A percentile compares a stretch with the other conserved stretches of the same genome.
Conservation (phyloP, 2,888 invertebrate species). For the Girardia tigrina region DNA sequence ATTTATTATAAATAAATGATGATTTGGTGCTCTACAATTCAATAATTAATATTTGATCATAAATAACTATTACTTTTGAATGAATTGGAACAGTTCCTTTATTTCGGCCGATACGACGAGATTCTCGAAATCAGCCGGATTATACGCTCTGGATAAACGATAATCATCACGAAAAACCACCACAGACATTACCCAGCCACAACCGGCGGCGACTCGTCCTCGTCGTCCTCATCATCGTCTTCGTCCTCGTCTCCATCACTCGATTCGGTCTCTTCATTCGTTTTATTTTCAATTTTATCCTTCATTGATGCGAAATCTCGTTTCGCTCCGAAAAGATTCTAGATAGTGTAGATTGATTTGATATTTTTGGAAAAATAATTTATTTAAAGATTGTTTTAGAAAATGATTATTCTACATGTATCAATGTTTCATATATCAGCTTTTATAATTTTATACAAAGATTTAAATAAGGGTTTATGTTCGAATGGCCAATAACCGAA, state of each 20-base stretch:
- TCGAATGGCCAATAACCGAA: too few relatives aligned
- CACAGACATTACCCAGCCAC: slow-evolving; percentile 5
- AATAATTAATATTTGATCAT: neutral
- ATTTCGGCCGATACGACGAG: slow-evolving; percentile 68
- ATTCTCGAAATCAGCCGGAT: slow-evolving; percentile 69
- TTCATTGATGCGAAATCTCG: neutral
- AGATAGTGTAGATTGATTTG: too few relatives aligned
- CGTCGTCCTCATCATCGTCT: neutral
- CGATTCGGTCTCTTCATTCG: slow-evolving; percentile 11
- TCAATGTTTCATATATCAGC: too few relatives aligned
- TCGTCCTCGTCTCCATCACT: slow-evolving; percentile 3
- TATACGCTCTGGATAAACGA: slow-evolving; percentile 56
- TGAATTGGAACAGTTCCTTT: slow-evolving; percentile 79
- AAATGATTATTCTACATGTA: too few relatives aligned
- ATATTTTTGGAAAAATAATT: too few relatives aligned
- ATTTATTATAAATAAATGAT: too few relatives aligned
- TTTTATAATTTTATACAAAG: too few relatives aligned
- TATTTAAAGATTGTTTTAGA: too few relatives aligned
- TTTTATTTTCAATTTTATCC: neutral
- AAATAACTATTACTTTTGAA: slow-evolving; percentile 59
- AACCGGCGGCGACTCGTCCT: neutral
- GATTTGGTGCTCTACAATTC: too few relatives aligned
- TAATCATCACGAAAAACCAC: too few relatives aligned
- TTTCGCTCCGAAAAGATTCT: neutral
- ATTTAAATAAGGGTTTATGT: too few relatives aligned